phyloP scores from a whole-genome alignment of 1,140 invertebrate genomes.

The Drosophila nebulosa region DNA sequence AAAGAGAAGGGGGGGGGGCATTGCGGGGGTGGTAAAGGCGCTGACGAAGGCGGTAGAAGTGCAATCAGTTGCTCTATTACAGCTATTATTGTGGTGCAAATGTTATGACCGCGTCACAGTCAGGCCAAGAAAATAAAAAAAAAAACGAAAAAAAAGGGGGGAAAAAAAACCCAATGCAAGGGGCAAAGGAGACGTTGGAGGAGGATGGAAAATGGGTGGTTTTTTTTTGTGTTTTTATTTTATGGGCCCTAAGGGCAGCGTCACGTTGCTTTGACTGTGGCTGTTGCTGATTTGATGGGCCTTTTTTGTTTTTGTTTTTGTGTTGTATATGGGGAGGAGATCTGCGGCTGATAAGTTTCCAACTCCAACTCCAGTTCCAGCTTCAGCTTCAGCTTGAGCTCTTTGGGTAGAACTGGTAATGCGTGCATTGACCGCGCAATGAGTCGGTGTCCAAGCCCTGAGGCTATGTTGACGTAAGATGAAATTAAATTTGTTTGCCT shows the following conservation, averaged over 20 bases:
- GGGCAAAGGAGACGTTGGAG: neutral
- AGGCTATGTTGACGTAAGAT: conserved; percentile 63
- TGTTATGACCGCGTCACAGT: conserved; percentile 55
- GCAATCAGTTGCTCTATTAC: conserved; percentile 47
- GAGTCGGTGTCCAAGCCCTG: conserved; percentile 20
- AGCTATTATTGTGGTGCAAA: conserved; percentile 74
- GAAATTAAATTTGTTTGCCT: conserved; percentile 71
- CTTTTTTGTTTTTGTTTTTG: conserved; percentile 6
- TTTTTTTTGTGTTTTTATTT: conserved; percentile 15
- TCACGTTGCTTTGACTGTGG: conserved; percentile 44
- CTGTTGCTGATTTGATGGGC: conserved; percentile 62
- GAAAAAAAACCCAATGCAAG: neutral
- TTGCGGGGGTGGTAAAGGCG: too few relatives aligned
- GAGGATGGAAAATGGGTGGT: neutral
- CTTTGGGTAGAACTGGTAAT: conserved; percentile 55
- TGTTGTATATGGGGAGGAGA: conserved; percentile 19
- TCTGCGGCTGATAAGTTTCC: conserved; percentile 29
- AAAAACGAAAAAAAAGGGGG: too few relatives aligned
- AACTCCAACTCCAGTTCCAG: neutral
- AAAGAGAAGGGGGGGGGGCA: neutral
- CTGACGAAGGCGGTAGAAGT: neutral
- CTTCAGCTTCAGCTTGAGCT: too few relatives aligned
- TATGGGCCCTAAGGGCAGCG: conserved; percentile 60
- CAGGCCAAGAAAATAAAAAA: conserved; percentile 10
- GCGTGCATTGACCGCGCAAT: conserved; percentile 69